Conservation (phyloP, 2,888 invertebrate genomes). For the Drosophila algonquin region DNA sequence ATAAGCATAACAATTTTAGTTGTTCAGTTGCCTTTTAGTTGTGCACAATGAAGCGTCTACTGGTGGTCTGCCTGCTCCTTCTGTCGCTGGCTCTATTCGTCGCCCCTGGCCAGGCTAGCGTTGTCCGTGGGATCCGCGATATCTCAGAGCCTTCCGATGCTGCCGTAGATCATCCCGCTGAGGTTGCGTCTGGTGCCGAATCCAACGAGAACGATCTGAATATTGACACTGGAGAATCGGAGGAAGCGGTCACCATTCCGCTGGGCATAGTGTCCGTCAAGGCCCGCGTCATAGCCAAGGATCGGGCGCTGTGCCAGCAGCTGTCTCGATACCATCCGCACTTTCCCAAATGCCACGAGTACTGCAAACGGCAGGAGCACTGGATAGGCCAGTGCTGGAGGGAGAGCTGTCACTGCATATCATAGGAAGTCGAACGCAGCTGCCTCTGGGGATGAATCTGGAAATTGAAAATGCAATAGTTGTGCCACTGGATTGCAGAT, state of each 20-base stretch:
- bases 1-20: not conserved
- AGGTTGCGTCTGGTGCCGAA: not conserved
- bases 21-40: slow-evolving; percentile 2
- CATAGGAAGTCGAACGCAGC: slow-evolving; percentile 46
- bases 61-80: slow-evolving; percentile 11
- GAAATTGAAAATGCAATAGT: too few relatives aligned
- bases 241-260: slow-evolving; percentile 39
- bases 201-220: slow-evolving; percentile 17
- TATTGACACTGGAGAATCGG: slow-evolving; percentile 24
- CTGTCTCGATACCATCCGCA: slow-evolving; percentile 80
- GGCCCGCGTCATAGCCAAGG: slow-evolving; percentile 78
- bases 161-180: not conserved
- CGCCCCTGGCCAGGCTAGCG: slow-evolving; percentile 3
- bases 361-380: slow-evolving; percentile 79
- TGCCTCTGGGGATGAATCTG: too few relatives aligned
- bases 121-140: not conserved
- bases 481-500: not conserved
- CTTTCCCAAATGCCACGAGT: slow-evolving; percentile 79
- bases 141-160: not conserved
- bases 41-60: slow-evolving; percentile 9
- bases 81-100: not conserved
- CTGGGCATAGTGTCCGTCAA: slow-evolving; percentile 75
- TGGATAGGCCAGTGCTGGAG: slow-evolving; percentile 82
- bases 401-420: slow-evolving; percentile 81
- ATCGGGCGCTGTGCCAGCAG: slow-evolving; percentile 74